A percentile compares a stretch with the other conserved stretches of the same genome.
These are phyloP conservation scores for Rhinoraja longicauda DNA, from an alignment of 2,797 vertebrate species.

Conservation along the genomic window DNA sequence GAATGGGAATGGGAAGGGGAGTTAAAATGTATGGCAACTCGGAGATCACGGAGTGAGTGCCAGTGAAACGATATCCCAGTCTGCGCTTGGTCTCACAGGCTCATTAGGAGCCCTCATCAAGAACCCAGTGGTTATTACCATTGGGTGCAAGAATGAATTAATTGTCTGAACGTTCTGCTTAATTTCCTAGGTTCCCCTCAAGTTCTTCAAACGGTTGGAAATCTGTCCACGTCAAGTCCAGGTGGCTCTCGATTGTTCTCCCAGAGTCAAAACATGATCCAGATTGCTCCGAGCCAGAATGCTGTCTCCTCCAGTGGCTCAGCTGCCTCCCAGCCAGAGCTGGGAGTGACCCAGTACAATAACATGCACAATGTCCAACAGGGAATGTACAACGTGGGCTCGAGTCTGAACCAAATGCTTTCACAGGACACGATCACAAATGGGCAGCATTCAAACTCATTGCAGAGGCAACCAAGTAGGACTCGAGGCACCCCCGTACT, in stretches of 20 bases:
- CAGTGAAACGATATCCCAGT: no score
- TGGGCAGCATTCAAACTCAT: conserved; percentile 52
- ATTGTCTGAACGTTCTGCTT: background rate
- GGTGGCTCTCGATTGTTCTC: conserved; percentile 78
- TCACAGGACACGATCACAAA: conserved; percentile 53
- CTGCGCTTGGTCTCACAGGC: no score
- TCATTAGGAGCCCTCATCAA: no score
- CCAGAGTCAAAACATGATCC: conserved; percentile 78
- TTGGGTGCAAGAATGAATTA: background rate
- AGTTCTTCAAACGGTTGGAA: conserved; percentile 67
- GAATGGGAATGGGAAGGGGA: no score
- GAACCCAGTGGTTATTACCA: no score
- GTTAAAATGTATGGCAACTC: no score
- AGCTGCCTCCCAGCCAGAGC: conserved; percentile 66
- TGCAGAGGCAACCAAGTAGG: conserved; percentile 67
- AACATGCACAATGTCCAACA: conserved; percentile 72
- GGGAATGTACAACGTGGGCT: conserved; percentile 64
- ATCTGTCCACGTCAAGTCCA: conserved; percentile 69
- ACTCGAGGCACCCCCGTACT: conserved; percentile 58
- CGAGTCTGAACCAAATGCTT: conserved; percentile 65
- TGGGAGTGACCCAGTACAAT: conserved; percentile 66
- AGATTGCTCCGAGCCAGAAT: conserved; percentile 67
- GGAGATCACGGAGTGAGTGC: no score
- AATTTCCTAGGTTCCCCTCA: conserved; percentile 70
- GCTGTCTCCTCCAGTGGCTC: conserved; percentile 64